Evolutionary conservation across 2,113 vertebrate genomes (phyloP).

Genomic region (Hucho hucho): DNA sequence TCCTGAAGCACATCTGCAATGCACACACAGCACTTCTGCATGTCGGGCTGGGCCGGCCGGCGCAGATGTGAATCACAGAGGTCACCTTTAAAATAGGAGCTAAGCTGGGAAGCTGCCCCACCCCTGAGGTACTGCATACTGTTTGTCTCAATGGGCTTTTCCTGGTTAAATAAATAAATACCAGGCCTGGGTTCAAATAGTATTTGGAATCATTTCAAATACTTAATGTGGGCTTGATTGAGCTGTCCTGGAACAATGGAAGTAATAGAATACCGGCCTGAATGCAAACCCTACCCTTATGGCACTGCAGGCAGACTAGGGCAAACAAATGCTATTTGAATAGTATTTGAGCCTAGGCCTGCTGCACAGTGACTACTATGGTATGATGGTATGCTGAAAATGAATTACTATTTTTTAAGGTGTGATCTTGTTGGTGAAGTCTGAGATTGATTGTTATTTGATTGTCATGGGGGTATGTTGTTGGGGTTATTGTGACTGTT

Average conservation of each 20-base stretch:
- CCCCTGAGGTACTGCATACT: neutral
- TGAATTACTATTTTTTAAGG: neutral
- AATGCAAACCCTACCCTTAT: no score
- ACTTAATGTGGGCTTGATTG: no score
- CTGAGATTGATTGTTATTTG: neutral
- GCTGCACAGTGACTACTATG: neutral
- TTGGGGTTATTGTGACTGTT: conserved; percentile 37
- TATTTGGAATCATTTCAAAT: no score
- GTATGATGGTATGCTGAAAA: conserved; percentile 7
- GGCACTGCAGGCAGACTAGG: no score
- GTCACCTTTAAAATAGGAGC: conserved; percentile 60
- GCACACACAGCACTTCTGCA: conserved; percentile 41
- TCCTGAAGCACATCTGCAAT: conserved; percentile 57
- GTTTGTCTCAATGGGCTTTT: no score
- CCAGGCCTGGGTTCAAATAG: no score
- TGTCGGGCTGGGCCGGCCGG: conserved; percentile 14
- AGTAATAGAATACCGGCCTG: no score
- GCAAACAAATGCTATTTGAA: no score
- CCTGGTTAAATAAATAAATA: no score
- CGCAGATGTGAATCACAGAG: conserved; percentile 48
- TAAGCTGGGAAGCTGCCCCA: conserved; percentile 29
- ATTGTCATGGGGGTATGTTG: conserved; percentile 31
- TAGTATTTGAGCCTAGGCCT: neutral
- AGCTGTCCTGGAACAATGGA: no score
- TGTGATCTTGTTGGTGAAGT: neutral